Conservation (phyloP, 2,797 vertebrate species). For the Myotis pilosus region DNA sequence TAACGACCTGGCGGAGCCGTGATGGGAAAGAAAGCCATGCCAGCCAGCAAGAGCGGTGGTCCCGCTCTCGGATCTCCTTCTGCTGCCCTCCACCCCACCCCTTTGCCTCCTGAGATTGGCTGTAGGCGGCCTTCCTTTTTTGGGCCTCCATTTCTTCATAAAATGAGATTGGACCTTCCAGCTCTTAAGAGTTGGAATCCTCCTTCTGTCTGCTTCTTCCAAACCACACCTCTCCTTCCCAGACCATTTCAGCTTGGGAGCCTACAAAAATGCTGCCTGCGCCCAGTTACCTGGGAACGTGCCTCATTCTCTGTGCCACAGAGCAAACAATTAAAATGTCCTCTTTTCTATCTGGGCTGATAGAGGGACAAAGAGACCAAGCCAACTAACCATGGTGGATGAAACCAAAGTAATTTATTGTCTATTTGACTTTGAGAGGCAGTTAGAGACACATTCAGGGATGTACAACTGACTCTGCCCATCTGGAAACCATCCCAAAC, state of each 20-base stretch:
- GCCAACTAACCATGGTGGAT: slow-evolving; percentile 42
- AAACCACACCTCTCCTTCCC: background rate
- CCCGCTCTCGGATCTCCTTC: background rate
- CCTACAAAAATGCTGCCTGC: background rate
- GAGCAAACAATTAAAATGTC: slow-evolving; percentile 6
- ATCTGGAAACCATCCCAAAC: slow-evolving; percentile 58
- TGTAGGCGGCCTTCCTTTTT: background rate
- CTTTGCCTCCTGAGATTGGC: fast-evolving
- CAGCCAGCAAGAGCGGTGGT: fast-evolving
- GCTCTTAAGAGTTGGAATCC: background rate
- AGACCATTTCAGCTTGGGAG: background rate
- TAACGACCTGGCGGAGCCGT: fast-evolving
- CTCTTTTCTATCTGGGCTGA: slow-evolving; percentile 55
- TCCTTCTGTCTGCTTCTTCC: background rate
- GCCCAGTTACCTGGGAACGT: background rate
- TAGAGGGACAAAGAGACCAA: background rate
- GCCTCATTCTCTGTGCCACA: slow-evolving; percentile 23
- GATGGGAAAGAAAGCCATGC: background rate
- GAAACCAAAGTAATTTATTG: slow-evolving; percentile 58
- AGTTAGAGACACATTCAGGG: slow-evolving; percentile 8
- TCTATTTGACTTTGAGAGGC: slow-evolving; percentile 30
- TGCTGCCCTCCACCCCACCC: background rate
- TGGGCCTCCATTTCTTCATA: background rate
- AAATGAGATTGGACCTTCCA: background rate
- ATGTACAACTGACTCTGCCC: slow-evolving; percentile 2